Conservation (phyloP, 2,888 invertebrate species). For the Euplagia quadripunctaria region DNA sequence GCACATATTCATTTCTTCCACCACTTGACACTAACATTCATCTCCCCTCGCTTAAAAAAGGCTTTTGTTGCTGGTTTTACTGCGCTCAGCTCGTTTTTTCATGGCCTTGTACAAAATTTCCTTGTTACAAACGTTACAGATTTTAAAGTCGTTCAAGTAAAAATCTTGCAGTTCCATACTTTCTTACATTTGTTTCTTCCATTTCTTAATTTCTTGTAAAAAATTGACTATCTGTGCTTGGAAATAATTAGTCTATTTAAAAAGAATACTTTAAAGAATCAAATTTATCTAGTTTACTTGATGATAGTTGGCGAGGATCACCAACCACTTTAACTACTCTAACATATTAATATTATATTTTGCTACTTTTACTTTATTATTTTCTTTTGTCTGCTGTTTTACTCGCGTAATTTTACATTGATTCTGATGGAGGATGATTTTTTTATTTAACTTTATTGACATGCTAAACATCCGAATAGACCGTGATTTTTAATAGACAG, state of each 20-base stretch:
- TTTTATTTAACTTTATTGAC: too few relatives aligned
- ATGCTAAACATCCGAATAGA: too few relatives aligned
- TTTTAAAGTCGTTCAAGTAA: not conserved
- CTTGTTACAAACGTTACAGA: not conserved
- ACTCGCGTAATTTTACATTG: too few relatives aligned
- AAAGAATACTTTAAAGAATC: not conserved
- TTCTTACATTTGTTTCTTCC: not conserved
- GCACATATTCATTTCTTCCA: not conserved
- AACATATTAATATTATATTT: too few relatives aligned
- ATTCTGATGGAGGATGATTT: too few relatives aligned
- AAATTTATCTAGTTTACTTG: too few relatives aligned
- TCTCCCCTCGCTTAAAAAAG: not conserved
- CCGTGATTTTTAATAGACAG: not conserved
- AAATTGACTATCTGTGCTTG: not conserved
- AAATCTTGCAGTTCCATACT: not conserved
- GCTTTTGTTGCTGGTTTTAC: not conserved
- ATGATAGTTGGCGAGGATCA: too few relatives aligned
- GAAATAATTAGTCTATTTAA: not conserved
- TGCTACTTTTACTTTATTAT: too few relatives aligned
- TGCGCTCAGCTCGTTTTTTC: not conserved
- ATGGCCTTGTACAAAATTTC: not conserved
- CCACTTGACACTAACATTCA: not conserved
- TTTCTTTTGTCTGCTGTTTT: too few relatives aligned
- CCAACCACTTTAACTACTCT: too few relatives aligned
- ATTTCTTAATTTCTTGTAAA: not conserved